Conservation (phyloP, 2,888 invertebrate genomes). For the Ichneumon xanthorius region DNA sequence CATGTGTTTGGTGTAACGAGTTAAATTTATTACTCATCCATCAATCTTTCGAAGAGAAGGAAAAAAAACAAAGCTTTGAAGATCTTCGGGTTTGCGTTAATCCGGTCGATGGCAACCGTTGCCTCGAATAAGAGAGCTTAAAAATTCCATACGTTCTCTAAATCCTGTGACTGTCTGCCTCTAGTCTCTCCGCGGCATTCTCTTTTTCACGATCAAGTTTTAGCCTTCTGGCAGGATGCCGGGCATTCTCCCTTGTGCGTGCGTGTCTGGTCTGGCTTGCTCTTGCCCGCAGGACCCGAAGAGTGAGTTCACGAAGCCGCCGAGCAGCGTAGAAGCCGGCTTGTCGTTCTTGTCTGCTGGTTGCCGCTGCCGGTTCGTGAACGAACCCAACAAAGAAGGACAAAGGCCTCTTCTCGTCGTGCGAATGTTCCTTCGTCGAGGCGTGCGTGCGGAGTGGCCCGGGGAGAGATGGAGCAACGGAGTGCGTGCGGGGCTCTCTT, state of each 20-base stretch:
- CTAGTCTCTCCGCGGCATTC: slow-evolving; percentile 12
- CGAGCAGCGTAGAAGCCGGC: slow-evolving; percentile 28
- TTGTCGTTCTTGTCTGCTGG: slow-evolving; percentile 42
- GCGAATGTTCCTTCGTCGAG: slow-evolving; percentile 24
- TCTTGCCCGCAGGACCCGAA: slow-evolving; percentile 42
- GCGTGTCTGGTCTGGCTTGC: slow-evolving; percentile 48
- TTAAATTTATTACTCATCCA: slow-evolving; percentile 32
- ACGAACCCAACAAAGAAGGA: slow-evolving; percentile 76
- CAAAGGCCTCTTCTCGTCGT: slow-evolving; percentile 74
- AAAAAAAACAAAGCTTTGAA: background rate
- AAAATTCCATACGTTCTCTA: slow-evolving; percentile 4
- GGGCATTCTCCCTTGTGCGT: slow-evolving; percentile 52
- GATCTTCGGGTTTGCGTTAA: slow-evolving; percentile 17
- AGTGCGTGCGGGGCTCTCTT: slow-evolving; percentile 20
- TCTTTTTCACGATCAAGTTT: slow-evolving; percentile 67
- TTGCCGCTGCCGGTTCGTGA: slow-evolving; percentile 32
- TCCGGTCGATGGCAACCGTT: slow-evolving; percentile 23
- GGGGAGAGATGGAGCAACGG: slow-evolving; percentile 6
- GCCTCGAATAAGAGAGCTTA: slow-evolving; percentile 39
- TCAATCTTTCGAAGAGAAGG: slow-evolving; percentile 19
- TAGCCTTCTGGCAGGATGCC: slow-evolving; percentile 66
- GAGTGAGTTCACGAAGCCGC: slow-evolving; percentile 44
- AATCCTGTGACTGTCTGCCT: slow-evolving; percentile 37
- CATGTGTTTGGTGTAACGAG: slow-evolving; percentile 2
- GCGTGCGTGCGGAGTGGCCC: slow-evolving; percentile 9